Evolutionary conservation across 2,797 vertebrate species (phyloP).

Genomic region (Sebastolobus altivelis): DNA sequence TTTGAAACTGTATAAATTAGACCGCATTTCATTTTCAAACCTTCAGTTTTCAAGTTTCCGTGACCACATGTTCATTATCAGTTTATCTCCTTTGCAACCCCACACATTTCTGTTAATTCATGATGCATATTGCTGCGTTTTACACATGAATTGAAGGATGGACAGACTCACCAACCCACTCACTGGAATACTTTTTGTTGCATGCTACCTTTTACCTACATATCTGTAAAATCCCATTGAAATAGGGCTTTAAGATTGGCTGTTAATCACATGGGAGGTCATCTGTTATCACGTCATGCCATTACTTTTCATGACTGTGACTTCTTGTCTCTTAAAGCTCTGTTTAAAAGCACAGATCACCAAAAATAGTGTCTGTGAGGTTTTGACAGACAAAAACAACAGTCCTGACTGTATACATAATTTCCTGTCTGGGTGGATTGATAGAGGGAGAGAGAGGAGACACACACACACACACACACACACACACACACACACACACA

Average conservation of each 20-base stretch:
- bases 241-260: neutral
- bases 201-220: neutral
- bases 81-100: neutral
- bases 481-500: too few relatives aligned
- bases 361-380: neutral
- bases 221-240: neutral
- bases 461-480: neutral
- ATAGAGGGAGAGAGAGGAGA: neutral
- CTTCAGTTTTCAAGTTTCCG: neutral
- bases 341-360: neutral
- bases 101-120: neutral
- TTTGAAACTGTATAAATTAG: neutral
- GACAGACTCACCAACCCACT: neutral
- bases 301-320: too few relatives aligned
- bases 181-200: neutral
- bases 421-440: conserved; percentile 44
- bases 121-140: neutral
- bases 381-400: conserved; percentile 38
- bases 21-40: neutral
- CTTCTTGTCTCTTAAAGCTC: neutral
- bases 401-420: conserved; percentile 15
- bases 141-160: neutral
- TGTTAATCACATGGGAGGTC: neutral
- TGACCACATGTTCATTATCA: neutral
- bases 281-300: neutral